phyloP scores from a whole-genome alignment of 2,113 vertebrate genomes.

The Atrichornis clamosus region DNA sequence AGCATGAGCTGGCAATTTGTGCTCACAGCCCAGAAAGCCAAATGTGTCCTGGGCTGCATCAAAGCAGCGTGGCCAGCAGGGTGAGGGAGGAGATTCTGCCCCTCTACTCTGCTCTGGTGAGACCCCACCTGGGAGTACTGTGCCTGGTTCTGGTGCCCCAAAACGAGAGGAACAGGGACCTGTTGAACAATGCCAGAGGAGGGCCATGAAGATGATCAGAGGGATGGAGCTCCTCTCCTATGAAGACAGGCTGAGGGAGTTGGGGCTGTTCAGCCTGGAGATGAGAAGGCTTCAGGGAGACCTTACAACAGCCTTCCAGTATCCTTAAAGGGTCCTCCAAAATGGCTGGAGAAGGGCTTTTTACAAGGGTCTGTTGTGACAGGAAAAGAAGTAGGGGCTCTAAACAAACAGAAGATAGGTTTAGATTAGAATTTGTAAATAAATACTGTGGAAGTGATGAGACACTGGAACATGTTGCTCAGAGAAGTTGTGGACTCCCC shows the following conservation, averaged over 20 bases:
- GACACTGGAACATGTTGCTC: neutral
- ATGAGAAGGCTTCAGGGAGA: neutral
- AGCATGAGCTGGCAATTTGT: neutral
- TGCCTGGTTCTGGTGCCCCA: neutral
- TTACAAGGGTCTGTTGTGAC: neutral
- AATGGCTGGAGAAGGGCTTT: neutral
- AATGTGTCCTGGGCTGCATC: neutral
- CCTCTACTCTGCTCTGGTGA: neutral
- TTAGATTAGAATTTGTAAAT: neutral
- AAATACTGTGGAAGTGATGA: neutral
- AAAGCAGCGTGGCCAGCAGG: too few relatives aligned
- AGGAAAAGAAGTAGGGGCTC: neutral
- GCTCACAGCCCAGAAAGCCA: neutral
- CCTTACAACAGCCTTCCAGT: neutral
- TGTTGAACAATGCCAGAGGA: neutral
- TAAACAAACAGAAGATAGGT: neutral
- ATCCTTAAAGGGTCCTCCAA: neutral
- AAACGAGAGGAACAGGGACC: too few relatives aligned
- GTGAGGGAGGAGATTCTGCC: neutral
- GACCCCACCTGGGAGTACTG: neutral
- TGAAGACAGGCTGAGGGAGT: neutral
- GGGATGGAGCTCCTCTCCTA: neutral
- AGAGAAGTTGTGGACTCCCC: neutral
- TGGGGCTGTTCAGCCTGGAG: neutral
- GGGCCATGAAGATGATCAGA: neutral